Evolutionary conservation across 2,113 vertebrate species (phyloP).

Genomic region (Potamarius usumacintae): DNA sequence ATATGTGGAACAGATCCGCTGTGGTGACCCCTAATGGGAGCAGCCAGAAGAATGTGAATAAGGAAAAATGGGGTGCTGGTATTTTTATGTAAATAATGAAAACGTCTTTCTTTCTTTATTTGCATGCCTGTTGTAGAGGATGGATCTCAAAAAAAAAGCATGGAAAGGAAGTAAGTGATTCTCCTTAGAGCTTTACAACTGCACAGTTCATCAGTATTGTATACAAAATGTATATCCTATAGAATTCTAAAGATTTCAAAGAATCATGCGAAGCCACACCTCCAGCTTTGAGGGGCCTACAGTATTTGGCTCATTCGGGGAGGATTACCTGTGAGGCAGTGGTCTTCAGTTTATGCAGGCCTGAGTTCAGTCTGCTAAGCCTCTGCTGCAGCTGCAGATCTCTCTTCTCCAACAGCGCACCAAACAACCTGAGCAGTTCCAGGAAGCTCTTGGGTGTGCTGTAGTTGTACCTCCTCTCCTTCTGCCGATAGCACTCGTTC

Average conservation of each 20-base stretch:
- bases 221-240: background rate
- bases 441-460: conserved; percentile 82
- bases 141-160: background rate
- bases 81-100: background rate
- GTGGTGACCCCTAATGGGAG: too few relatives aligned
- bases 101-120: background rate
- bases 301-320: background rate
- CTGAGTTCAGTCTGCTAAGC: conserved; percentile 74
- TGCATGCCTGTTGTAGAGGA: background rate
- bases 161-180: background rate
- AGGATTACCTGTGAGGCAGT: conserved; percentile 76
- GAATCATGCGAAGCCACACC: background rate
- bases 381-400: conserved; percentile 66
- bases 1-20: too few relatives aligned
- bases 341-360: conserved; percentile 78
- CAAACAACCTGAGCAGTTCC: conserved; percentile 80
- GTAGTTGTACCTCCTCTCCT: conserved; percentile 79
- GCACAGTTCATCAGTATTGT: background rate
- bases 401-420: conserved; percentile 77
- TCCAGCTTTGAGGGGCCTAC: conserved; percentile 21
- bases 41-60: too few relatives aligned
- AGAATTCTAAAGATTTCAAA: background rate
- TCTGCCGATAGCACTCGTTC: conserved; percentile 75
- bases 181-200: background rate
- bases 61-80: background rate